phyloP scores from a whole-genome alignment of 2,888 invertebrate species.

The Hemistola chrysoprasaria region DNA sequence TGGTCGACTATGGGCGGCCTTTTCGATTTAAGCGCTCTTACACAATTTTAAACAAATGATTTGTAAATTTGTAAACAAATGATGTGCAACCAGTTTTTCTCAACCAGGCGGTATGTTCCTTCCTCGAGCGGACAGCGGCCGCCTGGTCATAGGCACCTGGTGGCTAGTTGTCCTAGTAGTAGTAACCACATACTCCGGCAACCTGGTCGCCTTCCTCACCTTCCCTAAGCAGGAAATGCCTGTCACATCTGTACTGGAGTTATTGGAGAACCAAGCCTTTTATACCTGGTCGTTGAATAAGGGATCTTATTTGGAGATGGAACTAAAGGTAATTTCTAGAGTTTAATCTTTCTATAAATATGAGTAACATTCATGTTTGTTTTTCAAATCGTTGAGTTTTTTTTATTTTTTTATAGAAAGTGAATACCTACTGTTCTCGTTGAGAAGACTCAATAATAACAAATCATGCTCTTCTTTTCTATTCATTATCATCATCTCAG shows the following conservation, averaged over 20 bases:
- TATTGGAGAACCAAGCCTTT: constrained; percentile 80
- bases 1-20: too few relatives aligned
- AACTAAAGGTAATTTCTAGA: constrained; percentile 58
- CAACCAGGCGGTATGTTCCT: constrained; percentile 92
- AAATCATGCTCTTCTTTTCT: too few relatives aligned
- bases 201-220: constrained; percentile 95
- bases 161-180: constrained; percentile 95
- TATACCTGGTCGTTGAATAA: constrained; percentile 89
- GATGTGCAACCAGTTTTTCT: too few relatives aligned
- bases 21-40: too few relatives aligned
- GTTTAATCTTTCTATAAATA: too few relatives aligned
- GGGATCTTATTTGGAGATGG: constrained; percentile 88
- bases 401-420: too few relatives aligned
- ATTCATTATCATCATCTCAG: too few relatives aligned
- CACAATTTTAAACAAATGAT: too few relatives aligned
- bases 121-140: constrained; percentile 92
- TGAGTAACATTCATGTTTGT: neutral
- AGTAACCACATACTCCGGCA: constrained; percentile 95
- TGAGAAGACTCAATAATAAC: too few relatives aligned
- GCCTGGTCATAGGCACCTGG: constrained; percentile 94
- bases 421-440: too few relatives aligned
- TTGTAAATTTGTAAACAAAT: too few relatives aligned
- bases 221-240: constrained; percentile 92
- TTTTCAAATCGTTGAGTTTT: constrained; percentile 16
- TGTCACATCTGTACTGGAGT: constrained; percentile 85